phyloP scores from a whole-genome alignment of 1,140 invertebrate genomes.

The Diachasma alloeum region DNA sequence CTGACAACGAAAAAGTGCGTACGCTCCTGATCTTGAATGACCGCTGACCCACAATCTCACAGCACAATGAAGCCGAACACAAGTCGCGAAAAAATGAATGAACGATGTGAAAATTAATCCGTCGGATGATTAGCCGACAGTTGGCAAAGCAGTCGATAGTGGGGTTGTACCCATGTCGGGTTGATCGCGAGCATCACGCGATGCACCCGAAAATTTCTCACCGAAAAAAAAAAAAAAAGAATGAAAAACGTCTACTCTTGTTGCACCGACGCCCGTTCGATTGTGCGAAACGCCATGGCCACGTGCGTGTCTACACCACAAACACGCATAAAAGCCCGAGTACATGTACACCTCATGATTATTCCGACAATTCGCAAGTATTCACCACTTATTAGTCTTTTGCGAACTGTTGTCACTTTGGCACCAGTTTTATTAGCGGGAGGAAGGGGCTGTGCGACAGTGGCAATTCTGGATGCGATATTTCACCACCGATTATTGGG shows the following conservation, averaged over 20 bases:
- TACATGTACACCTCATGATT: not conserved
- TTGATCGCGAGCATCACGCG: not conserved
- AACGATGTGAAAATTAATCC: not conserved
- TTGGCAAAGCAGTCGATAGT: slow-evolving; percentile 11
- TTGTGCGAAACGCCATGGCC: not conserved
- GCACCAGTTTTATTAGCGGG: no score
- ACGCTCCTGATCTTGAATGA: slow-evolving; percentile 26
- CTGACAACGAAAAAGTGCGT: slow-evolving; percentile 1
- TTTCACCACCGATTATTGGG: not conserved
- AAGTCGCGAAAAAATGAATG: not conserved
- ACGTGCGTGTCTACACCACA: slow-evolving; percentile 1
- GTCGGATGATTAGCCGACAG: slow-evolving; percentile 3
- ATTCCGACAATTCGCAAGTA: not conserved
- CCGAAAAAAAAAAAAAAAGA: not conserved
- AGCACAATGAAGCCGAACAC: not conserved
- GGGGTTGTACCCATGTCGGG: not conserved
- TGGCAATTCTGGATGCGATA: no score
- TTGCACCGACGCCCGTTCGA: not conserved
- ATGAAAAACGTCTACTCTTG: not conserved
- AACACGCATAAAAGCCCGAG: not conserved
- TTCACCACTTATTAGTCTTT: no score
- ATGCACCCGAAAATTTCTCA: no score
- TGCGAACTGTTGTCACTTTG: no score
- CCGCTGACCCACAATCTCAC: slow-evolving; percentile 35
- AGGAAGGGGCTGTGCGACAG: no score